A percentile compares a stretch with the other conserved stretches of the same genome.
These are phyloP conservation scores for Ptychochromis oligacanthus DNA, from an alignment of 2,113 vertebrate genomes.

Conservation along the genomic window DNA sequence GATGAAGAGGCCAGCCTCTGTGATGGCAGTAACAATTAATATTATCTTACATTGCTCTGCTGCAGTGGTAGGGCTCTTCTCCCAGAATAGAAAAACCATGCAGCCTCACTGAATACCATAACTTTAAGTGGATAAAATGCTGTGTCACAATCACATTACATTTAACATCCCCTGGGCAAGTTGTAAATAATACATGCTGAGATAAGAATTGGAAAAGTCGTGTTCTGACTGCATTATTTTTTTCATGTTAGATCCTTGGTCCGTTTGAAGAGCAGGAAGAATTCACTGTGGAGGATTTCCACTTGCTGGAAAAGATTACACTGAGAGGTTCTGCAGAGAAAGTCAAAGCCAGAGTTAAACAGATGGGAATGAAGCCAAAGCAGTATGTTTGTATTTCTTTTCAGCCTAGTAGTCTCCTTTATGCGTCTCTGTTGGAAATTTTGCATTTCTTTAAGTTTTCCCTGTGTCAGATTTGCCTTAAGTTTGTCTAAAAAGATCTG, in stretches of 20 bases:
- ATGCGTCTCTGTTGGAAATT: background rate
- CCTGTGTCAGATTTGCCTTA: background rate
- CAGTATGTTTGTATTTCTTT: conserved; percentile 70
- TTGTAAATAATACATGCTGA: conserved; percentile 52
- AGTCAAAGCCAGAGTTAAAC: conserved; percentile 88
- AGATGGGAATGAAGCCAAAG: conserved; percentile 81
- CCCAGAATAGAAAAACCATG: conserved; percentile 48
- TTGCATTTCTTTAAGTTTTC: background rate
- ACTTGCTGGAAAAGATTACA: conserved; percentile 90
- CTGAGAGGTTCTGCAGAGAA: conserved; percentile 85
- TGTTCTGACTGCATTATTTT: conserved; percentile 43
- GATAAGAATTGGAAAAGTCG: conserved; percentile 38
- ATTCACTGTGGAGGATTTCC: conserved; percentile 89
- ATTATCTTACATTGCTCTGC: conserved; percentile 64
- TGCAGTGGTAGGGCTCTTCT: conserved; percentile 23
- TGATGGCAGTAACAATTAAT: conserved; percentile 68
- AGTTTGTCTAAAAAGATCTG: background rate
- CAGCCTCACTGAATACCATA: conserved; percentile 10
- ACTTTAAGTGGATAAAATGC: conserved; percentile 50
- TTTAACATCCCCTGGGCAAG: conserved; percentile 36
- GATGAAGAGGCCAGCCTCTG: conserved; percentile 55
- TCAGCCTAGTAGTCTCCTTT: conserved; percentile 1
- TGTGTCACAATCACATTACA: conserved; percentile 54
- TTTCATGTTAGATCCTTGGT: conserved; percentile 84
- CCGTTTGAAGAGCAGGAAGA: conserved; percentile 83